Conservation (phyloP, 2,797 vertebrate species). For the Hybognathus amarus region DNA sequence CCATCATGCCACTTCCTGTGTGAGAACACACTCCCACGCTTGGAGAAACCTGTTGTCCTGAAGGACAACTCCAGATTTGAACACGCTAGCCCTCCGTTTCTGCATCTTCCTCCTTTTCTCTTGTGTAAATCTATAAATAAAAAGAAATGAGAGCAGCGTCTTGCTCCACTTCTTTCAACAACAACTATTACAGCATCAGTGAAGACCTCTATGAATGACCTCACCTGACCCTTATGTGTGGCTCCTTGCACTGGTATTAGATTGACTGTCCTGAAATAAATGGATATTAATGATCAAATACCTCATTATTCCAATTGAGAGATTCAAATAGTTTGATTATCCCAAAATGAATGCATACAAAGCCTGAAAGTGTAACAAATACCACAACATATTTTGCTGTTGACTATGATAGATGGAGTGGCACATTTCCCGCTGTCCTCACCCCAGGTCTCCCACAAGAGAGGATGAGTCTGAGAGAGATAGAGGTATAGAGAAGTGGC, state of each 20-base stretch:
- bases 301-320: not conserved
- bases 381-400: not conserved
- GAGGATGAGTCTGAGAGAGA: conserved; percentile 27
- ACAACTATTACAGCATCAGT: not conserved
- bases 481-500: conserved; percentile 37
- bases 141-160: conserved; percentile 4
- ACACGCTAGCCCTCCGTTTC: not conserved
- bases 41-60: conserved; percentile 28
- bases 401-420: conserved; percentile 21
- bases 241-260: not conserved
- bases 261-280: not conserved
- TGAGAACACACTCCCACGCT: conserved; percentile 29
- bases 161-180: conserved; percentile 18
- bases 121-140: conserved; percentile 49
- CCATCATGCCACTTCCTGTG: conserved; percentile 54
- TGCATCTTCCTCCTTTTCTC: not conserved
- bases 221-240: not conserved
- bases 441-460: conserved; percentile 39
- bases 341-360: not conserved
- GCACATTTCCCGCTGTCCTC: conserved; percentile 27
- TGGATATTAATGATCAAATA: not conserved
- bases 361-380: not conserved
- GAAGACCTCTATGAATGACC: not conserved
- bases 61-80: conserved; percentile 39
- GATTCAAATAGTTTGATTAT: not conserved